A percentile compares a stretch with the other conserved stretches of the same genome.
Conservation (phyloP, 2,113 vertebrate species). For the Platysteira castanea region DNA sequence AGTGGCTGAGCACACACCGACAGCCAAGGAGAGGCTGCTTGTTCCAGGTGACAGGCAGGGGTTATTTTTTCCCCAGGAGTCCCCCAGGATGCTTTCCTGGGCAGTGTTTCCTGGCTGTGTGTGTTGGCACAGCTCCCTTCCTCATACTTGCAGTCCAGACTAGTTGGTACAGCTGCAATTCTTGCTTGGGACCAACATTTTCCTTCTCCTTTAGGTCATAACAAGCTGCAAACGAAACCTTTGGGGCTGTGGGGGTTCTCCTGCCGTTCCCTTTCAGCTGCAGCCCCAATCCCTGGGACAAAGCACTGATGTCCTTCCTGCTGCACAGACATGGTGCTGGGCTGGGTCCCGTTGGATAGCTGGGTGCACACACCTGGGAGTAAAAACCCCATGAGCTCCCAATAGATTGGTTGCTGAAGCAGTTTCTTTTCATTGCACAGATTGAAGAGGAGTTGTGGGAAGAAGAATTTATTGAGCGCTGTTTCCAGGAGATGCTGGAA, state of each 20-base stretch:
- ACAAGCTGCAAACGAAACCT: not conserved
- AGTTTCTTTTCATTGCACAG: conserved; percentile 30
- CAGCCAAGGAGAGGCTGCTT: not conserved
- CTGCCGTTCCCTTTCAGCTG: not conserved
- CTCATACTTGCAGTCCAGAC: not conserved
- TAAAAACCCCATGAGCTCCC: not conserved
- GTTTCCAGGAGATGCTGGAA: conserved; percentile 93
- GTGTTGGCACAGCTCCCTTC: not conserved
- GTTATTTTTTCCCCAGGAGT: not conserved
- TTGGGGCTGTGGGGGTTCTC: not conserved
- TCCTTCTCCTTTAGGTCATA: not conserved
- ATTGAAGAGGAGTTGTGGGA: conserved; percentile 94
- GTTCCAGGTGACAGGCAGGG: not conserved
- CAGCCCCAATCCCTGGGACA: not conserved
- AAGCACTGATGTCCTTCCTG: not conserved
- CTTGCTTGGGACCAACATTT: not conserved
- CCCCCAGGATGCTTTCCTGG: not conserved
- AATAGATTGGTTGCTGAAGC: not conserved
- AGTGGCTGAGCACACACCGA: rapidly evolving
- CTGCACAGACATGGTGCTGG: not conserved
- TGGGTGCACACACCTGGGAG: not conserved
- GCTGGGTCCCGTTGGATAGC: not conserved
- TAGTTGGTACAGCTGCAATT: not conserved
- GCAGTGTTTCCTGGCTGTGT: not conserved
- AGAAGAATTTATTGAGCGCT: conserved; percentile 92